Evolutionary conservation across 2,113 vertebrate species (phyloP).

Genomic region (Rhizomys pruinosus): DNA sequence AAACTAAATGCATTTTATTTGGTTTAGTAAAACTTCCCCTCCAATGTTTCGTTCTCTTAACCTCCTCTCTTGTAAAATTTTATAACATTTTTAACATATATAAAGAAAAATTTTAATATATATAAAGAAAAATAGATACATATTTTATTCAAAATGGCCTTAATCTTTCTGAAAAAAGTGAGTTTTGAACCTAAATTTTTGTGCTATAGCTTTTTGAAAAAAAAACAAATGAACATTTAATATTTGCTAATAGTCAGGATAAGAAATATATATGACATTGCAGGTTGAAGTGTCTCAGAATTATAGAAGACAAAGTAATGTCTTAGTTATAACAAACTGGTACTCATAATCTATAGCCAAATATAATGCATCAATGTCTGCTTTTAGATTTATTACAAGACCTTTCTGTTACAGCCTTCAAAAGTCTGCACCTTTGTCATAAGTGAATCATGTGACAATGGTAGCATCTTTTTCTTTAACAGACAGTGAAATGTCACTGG

Average conservation of each 20-base stretch:
- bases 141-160: slow-evolving; percentile 25
- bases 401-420: slow-evolving; percentile 50
- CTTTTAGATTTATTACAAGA: slow-evolving; percentile 54
- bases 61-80: background rate
- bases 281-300: slow-evolving; percentile 26
- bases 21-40: background rate
- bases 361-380: background rate
- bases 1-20: slow-evolving; percentile 34
- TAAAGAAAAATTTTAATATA: background rate
- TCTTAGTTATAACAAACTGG: background rate
- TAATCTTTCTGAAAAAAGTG: slow-evolving; percentile 2
- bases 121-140: background rate
- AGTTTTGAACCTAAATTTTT: slow-evolving; percentile 51
- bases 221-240: slow-evolving; percentile 44
- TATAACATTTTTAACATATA: background rate
- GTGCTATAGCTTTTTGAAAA: slow-evolving; percentile 37
- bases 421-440: slow-evolving; percentile 23
- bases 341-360: background rate
- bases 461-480: slow-evolving; percentile 47
- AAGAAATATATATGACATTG: slow-evolving; percentile 50
- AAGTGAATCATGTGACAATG: slow-evolving; percentile 42
- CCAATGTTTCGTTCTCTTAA: background rate
- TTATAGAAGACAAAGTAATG: slow-evolving; percentile 34
- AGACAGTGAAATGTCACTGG: slow-evolving; percentile 61
- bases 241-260: slow-evolving; percentile 61